Conservation (phyloP, 2,797 vertebrate genomes). For the Zalophus californianus region DNA sequence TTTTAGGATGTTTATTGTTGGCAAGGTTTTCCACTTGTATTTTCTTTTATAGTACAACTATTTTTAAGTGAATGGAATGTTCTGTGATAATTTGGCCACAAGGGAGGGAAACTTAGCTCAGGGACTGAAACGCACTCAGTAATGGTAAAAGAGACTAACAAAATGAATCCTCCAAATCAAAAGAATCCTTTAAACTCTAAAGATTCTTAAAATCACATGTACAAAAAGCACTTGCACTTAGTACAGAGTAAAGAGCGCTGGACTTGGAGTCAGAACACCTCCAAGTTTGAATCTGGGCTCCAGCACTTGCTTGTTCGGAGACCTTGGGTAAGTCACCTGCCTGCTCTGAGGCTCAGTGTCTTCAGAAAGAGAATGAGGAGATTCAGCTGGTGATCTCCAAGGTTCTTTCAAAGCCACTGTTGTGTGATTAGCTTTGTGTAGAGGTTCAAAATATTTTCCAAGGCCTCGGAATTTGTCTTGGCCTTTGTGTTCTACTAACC, state of each 20-base stretch:
- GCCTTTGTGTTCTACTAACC: constrained; percentile 17
- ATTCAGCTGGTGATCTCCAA: not conserved
- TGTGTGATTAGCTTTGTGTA: constrained; percentile 46
- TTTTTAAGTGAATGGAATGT: constrained; percentile 73
- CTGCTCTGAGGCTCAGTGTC: not conserved
- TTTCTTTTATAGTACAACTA: constrained; percentile 69
- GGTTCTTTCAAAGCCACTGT: not conserved
- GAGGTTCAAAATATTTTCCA: constrained; percentile 13
- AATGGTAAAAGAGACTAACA: constrained; percentile 43
- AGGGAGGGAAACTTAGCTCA: constrained; percentile 43
- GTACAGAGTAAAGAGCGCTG: not conserved
- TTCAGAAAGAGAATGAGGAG: not conserved
- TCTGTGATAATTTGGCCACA: constrained; percentile 63
- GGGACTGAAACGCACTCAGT: constrained; percentile 48
- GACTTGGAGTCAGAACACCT: not conserved
- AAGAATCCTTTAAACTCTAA: constrained; percentile 21
- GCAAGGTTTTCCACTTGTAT: constrained; percentile 41
- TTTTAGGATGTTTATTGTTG: constrained; percentile 55
- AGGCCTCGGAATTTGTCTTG: constrained; percentile 52
- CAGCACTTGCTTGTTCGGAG: not conserved
- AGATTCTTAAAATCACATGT: constrained; percentile 7
- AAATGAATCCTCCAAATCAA: constrained; percentile 43
- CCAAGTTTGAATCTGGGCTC: not conserved
- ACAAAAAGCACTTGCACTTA: not conserved
- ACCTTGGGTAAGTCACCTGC: not conserved